phyloP scores from a whole-genome alignment of 1,140 invertebrate species.

The Apis florea region DNA sequence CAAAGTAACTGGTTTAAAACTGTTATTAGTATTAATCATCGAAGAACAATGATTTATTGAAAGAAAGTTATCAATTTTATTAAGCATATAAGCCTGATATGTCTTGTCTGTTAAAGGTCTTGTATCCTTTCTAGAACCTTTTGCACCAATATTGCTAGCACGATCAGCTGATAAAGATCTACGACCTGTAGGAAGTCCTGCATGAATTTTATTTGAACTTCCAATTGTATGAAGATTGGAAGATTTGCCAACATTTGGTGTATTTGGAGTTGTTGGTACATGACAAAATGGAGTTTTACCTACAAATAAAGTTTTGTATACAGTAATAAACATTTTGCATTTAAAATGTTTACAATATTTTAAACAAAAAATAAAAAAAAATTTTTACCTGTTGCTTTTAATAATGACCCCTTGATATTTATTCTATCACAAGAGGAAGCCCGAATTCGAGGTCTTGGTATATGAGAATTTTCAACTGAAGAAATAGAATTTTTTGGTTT shows the following conservation, averaged over 20 bases:
- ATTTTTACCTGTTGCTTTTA: constrained; percentile 56
- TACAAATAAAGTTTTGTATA: constrained; percentile 9
- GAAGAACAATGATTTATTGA: constrained; percentile 49
- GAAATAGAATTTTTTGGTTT: constrained; percentile 54
- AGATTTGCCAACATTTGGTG: constrained; percentile 29
- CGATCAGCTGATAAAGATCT: constrained; percentile 71
- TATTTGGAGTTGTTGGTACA: constrained; percentile 54
- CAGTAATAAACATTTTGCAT: neutral
- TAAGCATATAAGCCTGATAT: constrained; percentile 70
- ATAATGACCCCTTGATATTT: constrained; percentile 55
- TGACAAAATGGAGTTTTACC: constrained; percentile 52
- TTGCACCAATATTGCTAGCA: constrained; percentile 58
- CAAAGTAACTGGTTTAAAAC: constrained; percentile 72
- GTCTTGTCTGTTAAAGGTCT: constrained; percentile 72
- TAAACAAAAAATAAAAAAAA: neutral
- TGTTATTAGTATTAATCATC: constrained; percentile 71
- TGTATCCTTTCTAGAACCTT: constrained; percentile 71
- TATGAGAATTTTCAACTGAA: constrained; percentile 60
- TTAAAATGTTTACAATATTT: neutral
- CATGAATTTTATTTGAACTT: constrained; percentile 39
- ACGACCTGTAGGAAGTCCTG: constrained; percentile 19
- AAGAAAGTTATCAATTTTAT: constrained; percentile 73
- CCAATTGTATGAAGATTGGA: constrained; percentile 30
- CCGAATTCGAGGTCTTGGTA: constrained; percentile 68
- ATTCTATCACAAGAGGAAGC: constrained; percentile 64